Base-by-base conservation (phyloP, 1,140 invertebrate genomes). In the Ceratosolen solmsi region DNA sequence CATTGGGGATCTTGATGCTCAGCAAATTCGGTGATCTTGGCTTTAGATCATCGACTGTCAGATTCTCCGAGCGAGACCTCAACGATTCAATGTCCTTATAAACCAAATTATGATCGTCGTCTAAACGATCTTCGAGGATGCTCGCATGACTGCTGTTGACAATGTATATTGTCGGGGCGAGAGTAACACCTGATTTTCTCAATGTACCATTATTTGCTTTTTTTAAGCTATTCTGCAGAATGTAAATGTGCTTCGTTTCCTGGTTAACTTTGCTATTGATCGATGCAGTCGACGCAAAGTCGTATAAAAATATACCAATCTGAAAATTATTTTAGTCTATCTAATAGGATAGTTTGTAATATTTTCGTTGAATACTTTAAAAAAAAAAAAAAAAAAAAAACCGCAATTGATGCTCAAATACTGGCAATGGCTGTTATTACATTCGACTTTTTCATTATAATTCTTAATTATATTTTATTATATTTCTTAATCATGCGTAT, bases 231-330 rank as follows among this genome's bases (percentile, higher is more conserved):
- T 89, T 90, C 77, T 90, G 88, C 9, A 90, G 78, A 17, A 91
- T 89, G 71, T 91, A 90, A 41, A 90, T 86, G 41, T 89, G 89
- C 80, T 90, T 91, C 0, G 90, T 89, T 72, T 92, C 90, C 70
- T 91, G 90, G 77, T 82, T 87, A 13, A 87, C 85, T 85, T 87
- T 90, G 56, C 87, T 89, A 51, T 85, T 87, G 2, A 86, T 82
- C 17, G 89, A 87, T 11, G 90, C 88, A 25, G 87, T 89, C 8
- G 90, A 90, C 20, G 91, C 87, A 68, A 92, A 91, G 54, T 92
- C 91, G 84, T 92, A 92, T 15, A 90, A 83, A 74, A 91, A 91
- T 84, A 92, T 89, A 9, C 85, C 90, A n/a, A 90, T 87, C 91
- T 92, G 72, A 0, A 79, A 79, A 22, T 54, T 13, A 49, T 71